Evolutionary conservation across 2,888 invertebrate species (phyloP).

Genomic region (Spisula solida): DNA sequence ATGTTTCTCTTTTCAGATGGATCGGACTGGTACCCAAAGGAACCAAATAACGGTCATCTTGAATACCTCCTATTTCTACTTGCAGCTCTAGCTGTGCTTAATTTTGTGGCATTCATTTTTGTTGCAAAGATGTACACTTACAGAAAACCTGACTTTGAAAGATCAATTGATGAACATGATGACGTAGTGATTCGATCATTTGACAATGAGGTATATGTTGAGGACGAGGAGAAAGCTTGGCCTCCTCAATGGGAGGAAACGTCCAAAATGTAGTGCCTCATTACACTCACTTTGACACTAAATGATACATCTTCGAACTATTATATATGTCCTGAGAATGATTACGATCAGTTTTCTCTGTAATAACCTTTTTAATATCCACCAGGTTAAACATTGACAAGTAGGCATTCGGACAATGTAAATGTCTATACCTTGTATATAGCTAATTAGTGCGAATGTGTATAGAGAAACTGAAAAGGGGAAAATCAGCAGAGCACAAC

Average conservation of each 20-base stretch:
- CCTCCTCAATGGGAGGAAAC: constrained; percentile 37
- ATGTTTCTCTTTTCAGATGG: constrained; percentile 41
- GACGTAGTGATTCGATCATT: not conserved
- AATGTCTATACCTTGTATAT: too few relatives aligned
- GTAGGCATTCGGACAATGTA: too few relatives aligned
- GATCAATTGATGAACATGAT: not conserved
- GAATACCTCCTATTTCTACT: constrained; percentile 67
- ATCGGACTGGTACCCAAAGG: constrained; percentile 68
- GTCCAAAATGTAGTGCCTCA: constrained; percentile 25
- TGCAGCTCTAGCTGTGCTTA: constrained; percentile 57
- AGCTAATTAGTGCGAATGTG: too few relatives aligned
- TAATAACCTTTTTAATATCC: too few relatives aligned
- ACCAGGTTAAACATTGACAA: too few relatives aligned
- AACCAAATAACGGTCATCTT: constrained; percentile 67
- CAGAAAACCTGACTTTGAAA: constrained; percentile 56
- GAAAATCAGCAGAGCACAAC: too few relatives aligned
- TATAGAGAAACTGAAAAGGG: too few relatives aligned
- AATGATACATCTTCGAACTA: too few relatives aligned
- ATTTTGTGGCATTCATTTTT: constrained; percentile 58
- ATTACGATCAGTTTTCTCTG: too few relatives aligned
- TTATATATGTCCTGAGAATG: too few relatives aligned
- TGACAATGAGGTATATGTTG: not conserved
- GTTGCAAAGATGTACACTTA: constrained; percentile 64
- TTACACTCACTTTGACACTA: too few relatives aligned
- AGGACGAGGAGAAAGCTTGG: constrained; percentile 35